A percentile compares a stretch with the other conserved stretches of the same genome.
These are phyloP conservation scores for Ochotona curzoniae DNA, from an alignment of 2,113 vertebrate species.

Conservation along the genomic window DNA sequence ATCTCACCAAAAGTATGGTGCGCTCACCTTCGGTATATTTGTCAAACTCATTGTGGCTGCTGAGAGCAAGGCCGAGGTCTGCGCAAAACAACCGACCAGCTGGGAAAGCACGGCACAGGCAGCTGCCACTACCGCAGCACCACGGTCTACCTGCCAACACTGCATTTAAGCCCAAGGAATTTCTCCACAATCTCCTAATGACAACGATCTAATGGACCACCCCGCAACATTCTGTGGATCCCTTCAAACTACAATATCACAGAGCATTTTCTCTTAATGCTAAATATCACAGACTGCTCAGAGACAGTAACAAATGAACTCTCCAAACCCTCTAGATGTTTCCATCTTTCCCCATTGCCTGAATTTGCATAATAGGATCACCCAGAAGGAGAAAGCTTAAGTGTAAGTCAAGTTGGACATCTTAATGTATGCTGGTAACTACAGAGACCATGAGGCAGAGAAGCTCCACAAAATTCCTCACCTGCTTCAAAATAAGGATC, in stretches of 20 bases:
- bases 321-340: constrained; percentile 8
- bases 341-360: constrained; percentile 5
- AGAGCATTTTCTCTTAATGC: not conserved
- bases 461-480: not conserved
- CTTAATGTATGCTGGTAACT: not conserved
- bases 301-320: not conserved
- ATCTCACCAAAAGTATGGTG: not conserved
- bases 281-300: not conserved
- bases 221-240: not conserved
- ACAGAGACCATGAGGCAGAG: not conserved
- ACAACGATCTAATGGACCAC: constrained; percentile 10
- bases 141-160: constrained; percentile 91
- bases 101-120: constrained; percentile 95
- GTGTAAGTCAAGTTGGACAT: not conserved
- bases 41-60: constrained; percentile 94
- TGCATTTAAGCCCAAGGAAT: constrained; percentile 45
- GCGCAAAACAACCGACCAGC: constrained; percentile 94
- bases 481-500: not conserved
- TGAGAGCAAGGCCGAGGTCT: constrained; percentile 94
- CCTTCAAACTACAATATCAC: constrained; percentile 17
- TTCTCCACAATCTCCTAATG: not conserved
- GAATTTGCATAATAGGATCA: not conserved
- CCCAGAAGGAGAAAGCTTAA: constrained; percentile 5
- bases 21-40: constrained; percentile 92
- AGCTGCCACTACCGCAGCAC: constrained; percentile 93